Evolutionary conservation across 2,113 vertebrate genomes (phyloP), one percentile per base, ranked within the genome.

Genomic region (Serinus canaria): DNA sequence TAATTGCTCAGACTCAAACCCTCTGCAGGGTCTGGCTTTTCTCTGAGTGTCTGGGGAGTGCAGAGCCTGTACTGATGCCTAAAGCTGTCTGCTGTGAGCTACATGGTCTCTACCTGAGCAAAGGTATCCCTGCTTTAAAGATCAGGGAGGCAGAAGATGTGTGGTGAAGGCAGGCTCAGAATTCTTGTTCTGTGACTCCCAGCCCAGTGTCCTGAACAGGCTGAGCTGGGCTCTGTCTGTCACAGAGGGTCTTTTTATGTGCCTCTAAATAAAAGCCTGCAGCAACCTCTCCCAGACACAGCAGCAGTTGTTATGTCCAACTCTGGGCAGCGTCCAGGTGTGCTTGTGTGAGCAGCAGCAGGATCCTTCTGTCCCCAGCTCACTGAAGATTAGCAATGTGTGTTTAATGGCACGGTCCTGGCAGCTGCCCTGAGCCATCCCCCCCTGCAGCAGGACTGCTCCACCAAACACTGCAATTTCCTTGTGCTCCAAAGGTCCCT

Each of bases 301-400:
- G 0, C 0, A 5, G 3, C 47, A 11, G 0, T 6, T 11, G 0
- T 15, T 30, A 2, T 19, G 25, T 4, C 41, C 35, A 47, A 33
- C 44, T 63, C n/a, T 9, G 10, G 28, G 47, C 20, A 16, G 66
- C 11, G 37, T 4, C 24, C 62, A 47, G 21, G 56, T 33, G 62
- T 37, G 31, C 31, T 25, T 15, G 23, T 30, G 76, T 9, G 67
- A 37, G 6, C 41, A 33, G 4, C 1, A 9, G 2, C 35, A 55
- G 17, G 19, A 56, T 10, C 25, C n/a, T n/a, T 7, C 74, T 78
- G 39, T 35, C 9, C 46, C 31, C 64, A 30, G 73, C 60, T 35
- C 13, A 4, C 1, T 37, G 59, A 30, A 30, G 22, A 70, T 87
- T 44, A 81, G 30, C 43, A 49, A 2, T 9, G 24, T 39, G 56